Conservation (phyloP, 2,888 invertebrate genomes). For the Ctenicera cuprea region DNA sequence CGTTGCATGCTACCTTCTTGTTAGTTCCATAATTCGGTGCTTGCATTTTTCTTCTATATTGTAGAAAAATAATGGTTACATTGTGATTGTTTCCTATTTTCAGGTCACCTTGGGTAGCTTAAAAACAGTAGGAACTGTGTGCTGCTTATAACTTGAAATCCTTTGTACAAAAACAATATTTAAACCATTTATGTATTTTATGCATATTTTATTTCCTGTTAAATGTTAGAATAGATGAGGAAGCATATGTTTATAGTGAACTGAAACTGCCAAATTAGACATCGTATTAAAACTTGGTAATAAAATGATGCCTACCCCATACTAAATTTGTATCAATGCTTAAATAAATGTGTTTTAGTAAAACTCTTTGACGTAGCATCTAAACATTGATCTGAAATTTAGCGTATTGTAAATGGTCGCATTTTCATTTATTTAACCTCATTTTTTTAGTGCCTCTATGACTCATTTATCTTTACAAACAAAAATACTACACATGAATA, state of each 20-base stretch:
- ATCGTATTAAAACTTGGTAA: constrained; percentile 24
- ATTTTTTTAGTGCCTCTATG: too few species aligned
- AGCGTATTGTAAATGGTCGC: too few species aligned
- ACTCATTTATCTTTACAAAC: too few species aligned
- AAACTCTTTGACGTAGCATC: too few species aligned
- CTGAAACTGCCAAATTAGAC: constrained; percentile 51
- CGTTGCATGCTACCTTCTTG: too few species aligned
- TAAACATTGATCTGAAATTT: background rate
- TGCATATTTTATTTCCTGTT: constrained; percentile 50
- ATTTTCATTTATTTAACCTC: too few species aligned
- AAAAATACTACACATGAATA: too few species aligned
- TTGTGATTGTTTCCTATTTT: constrained; percentile 18
- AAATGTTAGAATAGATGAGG: constrained; percentile 47
- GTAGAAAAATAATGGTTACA: background rate
- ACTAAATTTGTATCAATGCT: background rate
- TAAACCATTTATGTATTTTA: constrained; percentile 41
- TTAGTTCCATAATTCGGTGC: too few species aligned
- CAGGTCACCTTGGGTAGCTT: constrained; percentile 2
- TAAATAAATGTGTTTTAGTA: too few species aligned
- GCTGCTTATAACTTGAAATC: constrained; percentile 18
- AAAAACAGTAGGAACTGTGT: constrained; percentile 12
- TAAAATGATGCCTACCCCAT: constrained; percentile 25
- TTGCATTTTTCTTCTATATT: too few species aligned
- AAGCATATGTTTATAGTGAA: constrained; percentile 48
- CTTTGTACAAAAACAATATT: constrained; percentile 33